Percentiles rank a stretch among this genome's conserved stretches.
Conservation (phyloP, 2,888 invertebrate species). For the Andrena flavipes region DNA sequence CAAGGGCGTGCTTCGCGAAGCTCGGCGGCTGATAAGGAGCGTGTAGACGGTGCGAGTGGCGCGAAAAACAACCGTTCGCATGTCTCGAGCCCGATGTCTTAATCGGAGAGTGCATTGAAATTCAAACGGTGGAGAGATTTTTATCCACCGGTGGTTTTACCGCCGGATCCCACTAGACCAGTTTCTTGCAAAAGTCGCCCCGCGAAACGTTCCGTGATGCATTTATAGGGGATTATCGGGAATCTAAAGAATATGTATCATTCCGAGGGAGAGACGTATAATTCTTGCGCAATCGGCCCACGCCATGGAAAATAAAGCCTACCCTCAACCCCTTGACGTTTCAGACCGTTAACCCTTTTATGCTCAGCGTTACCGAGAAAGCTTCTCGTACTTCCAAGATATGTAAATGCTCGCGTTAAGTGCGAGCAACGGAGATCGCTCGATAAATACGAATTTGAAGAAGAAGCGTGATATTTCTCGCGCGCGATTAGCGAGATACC, state of each 20-base stretch:
- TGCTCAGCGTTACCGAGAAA: conserved; percentile 16
- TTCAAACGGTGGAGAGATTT: conserved; percentile 45
- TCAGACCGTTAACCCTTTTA: conserved; percentile 42
- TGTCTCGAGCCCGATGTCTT: conserved; percentile 42
- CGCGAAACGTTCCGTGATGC: conserved; percentile 28
- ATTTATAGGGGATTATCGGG: conserved; percentile 51
- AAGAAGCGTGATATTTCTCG: conserved; percentile 5
- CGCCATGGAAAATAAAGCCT: conserved; percentile 31
- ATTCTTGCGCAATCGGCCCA: conserved; percentile 42
- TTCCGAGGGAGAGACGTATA: conserved; percentile 25
- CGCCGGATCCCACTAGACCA: conserved; percentile 36
- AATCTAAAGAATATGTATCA: conserved; percentile 51
- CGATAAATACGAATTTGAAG: conserved; percentile 5
- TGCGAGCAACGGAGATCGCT: conserved; percentile 10
- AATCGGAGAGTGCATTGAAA: conserved; percentile 47
- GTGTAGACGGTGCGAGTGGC: conserved; percentile 3
- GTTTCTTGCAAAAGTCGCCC: conserved; percentile 39
- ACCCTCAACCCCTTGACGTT: conserved; percentile 4
- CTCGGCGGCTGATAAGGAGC: conserved; percentile 13
- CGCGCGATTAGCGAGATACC: conserved; percentile 1
- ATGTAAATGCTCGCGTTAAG: conserved; percentile 41
- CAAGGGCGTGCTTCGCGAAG: conserved; percentile 13
- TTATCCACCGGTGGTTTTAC: conserved; percentile 21
- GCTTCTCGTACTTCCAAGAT: conserved; percentile 27
- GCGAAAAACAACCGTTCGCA: conserved; percentile 42